Evolutionary conservation across 2,113 vertebrate species (phyloP), one percentile per base, ranked within the genome.

Genomic region (Regulus satrapa): DNA sequence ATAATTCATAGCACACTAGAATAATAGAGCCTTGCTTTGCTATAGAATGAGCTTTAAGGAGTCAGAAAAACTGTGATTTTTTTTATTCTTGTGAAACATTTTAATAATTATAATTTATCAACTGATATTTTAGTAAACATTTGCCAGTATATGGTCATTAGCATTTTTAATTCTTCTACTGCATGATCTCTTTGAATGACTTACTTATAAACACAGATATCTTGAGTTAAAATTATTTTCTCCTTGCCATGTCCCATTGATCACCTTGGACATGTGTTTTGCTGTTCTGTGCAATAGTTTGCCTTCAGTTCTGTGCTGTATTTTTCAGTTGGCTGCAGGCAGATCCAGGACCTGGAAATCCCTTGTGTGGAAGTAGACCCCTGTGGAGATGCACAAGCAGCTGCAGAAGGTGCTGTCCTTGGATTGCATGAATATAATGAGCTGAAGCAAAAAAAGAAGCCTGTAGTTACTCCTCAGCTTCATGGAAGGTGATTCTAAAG

Each of bases 361-460:
- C 93, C 95, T 5, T 97, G 97, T 1, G 98, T 99, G 87, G 99
- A 99, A 97, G 99, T 99, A 88, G 99, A 99, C n/a, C 97, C 98
- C 48, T 99, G 99, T 12, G 99, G 98, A 48, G 99, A 99, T 28
- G 98, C 98, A 9, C 99, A 99, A 92, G 98, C 99, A 0, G 99
- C 99, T 32, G 99, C 99, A 14, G 99, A 99, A 97, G 99, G 99
- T 1, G 98, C 99, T 0, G 59, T 98, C 78, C 98, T 99, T 7
- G 98, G 99, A 18, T 97, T 99, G 92, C 99, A 99, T 85, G 97
- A 99, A n/a, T 99, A 99, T 10, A 98, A 99, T 8, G 98, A 99
- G 54, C 97, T 99, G 13, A 99, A 99, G 97, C 97, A 98, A 83
- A 99, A 99, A 84, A 99, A 99, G 98, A 99, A 99, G 95, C 92